A percentile compares a stretch with the other conserved stretches of the same genome.
Evolutionary conservation across 2,113 vertebrate genomes (phyloP).

Genomic region (Hemichromis elongatus): DNA sequence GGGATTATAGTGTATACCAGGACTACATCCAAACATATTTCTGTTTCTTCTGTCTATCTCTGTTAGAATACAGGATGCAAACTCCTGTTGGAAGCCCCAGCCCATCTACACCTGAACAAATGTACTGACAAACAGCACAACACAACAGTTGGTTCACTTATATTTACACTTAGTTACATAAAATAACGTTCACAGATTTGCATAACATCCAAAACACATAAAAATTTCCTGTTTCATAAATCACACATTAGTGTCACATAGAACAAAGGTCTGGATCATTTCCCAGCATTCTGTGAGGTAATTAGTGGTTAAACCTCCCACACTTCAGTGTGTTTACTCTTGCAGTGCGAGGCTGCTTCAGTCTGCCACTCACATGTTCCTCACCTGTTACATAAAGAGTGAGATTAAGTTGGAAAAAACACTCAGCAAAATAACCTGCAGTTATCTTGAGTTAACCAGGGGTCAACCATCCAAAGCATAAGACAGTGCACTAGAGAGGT

Average conservation of each 20-base stretch:
- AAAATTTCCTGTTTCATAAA: not conserved
- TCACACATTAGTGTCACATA: not conserved
- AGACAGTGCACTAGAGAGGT: not conserved
- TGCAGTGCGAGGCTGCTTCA: not conserved
- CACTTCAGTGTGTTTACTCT: not conserved
- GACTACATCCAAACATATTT: not conserved
- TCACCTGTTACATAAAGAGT: not conserved
- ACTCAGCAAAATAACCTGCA: constrained; percentile 39
- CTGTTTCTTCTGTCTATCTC: not conserved
- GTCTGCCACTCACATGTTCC: not conserved
- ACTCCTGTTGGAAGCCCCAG: not conserved
- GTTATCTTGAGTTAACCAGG: constrained; percentile 44
- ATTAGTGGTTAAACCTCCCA: constrained; percentile 5
- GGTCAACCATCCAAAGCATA: not conserved
- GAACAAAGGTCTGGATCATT: not conserved
- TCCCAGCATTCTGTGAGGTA: not conserved
- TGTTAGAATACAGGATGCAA: not conserved
- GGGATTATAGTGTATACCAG: constrained; percentile 15
- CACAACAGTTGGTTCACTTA: not conserved
- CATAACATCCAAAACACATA: not conserved
- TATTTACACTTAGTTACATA: not conserved
- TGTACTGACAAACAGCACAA: not conserved
- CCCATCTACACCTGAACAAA: not conserved
- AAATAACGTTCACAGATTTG: not conserved
- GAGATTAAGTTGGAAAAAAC: not conserved